phyloP scores from a whole-genome alignment of 2,797 vertebrate species.

The Todus mexicanus region DNA sequence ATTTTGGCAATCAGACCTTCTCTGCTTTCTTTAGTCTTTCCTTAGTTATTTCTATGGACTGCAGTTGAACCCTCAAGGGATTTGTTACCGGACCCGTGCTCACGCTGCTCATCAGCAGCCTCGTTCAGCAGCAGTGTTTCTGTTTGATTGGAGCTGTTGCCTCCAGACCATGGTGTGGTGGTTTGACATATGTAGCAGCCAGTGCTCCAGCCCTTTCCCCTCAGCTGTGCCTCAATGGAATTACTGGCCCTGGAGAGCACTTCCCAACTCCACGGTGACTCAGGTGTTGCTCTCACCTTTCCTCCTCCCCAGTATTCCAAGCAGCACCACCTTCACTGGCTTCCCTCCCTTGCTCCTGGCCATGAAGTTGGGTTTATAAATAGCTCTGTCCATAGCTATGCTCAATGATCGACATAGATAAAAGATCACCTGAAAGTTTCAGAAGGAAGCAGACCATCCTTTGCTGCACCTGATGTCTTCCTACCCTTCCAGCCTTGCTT shows the following conservation, averaged over 20 bases:
- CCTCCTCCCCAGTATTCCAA: background rate
- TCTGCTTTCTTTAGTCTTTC: background rate
- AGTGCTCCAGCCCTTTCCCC: background rate
- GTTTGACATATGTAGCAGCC: background rate
- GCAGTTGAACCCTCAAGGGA: background rate
- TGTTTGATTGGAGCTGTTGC: background rate
- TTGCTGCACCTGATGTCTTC: background rate
- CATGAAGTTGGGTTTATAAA: background rate
- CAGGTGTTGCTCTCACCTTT: background rate
- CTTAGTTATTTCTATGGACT: background rate
- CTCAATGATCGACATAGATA: background rate
- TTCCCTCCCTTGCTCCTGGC: background rate
- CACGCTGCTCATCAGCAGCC: background rate
- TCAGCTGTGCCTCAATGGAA: background rate
- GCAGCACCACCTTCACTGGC: background rate
- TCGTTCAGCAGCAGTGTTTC: background rate
- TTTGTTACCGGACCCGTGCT: background rate
- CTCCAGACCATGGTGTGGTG: background rate
- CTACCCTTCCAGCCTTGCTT: constrained; percentile 7
- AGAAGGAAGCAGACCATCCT: background rate
- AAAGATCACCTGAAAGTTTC: background rate
- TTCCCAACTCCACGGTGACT: rapidly evolving
- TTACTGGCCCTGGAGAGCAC: background rate
- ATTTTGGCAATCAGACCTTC: background rate
- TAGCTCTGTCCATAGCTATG: background rate